phyloP scores from a whole-genome alignment of 2,797 vertebrate species.

The Choloepus didactylus region DNA sequence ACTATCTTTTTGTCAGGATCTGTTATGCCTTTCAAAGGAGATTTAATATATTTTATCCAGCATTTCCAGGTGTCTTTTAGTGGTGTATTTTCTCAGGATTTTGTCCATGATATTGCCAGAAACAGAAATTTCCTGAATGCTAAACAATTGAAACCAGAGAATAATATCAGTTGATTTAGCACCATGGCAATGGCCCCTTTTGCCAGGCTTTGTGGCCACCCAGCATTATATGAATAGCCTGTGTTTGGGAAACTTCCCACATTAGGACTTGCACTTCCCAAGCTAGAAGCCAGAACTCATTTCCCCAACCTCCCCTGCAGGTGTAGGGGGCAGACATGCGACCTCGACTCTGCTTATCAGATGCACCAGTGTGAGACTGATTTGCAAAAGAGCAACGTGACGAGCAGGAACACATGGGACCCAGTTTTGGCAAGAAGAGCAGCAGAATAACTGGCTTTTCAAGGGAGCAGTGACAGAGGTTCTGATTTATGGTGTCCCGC shows the following conservation, averaged over 20 bases:
- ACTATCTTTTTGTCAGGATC: not conserved
- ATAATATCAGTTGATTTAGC: not conserved
- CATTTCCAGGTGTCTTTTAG: not conserved
- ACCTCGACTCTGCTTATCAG: no score
- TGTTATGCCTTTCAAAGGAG: conserved; percentile 19
- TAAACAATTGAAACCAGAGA: not conserved
- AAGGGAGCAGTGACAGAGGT: not conserved
- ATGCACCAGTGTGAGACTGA: not conserved
- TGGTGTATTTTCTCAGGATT: conserved; percentile 17
- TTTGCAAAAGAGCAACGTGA: not conserved
- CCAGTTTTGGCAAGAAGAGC: not conserved
- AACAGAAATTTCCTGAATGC: not conserved
- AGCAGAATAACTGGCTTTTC: not conserved
- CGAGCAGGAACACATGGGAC: not conserved
- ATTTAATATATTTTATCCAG: not conserved
- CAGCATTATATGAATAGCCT: not conserved
- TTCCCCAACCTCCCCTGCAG: not conserved
- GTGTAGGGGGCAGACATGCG: not conserved
- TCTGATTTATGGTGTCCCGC: fast-evolving
- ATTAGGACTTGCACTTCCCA: not conserved
- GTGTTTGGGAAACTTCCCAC: not conserved
- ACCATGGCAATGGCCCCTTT: fast-evolving
- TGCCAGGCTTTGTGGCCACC: not conserved
- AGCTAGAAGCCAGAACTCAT: not conserved
- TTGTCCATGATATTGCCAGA: not conserved